Evolutionary conservation across 2,888 invertebrate species (phyloP), one percentile per base, ranked within the genome.

Genomic region (Eretmocerus hayati): DNA sequence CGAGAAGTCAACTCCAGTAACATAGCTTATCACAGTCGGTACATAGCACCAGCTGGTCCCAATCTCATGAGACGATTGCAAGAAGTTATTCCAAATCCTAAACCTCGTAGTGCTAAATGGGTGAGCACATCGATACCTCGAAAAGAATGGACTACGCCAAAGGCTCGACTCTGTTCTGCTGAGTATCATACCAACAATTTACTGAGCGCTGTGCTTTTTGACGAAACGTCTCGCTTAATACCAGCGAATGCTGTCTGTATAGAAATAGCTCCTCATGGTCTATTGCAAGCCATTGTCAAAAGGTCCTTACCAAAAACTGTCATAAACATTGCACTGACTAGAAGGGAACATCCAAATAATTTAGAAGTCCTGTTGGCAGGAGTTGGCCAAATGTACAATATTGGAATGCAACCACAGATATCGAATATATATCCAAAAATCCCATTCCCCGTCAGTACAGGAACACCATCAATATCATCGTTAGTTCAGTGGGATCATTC

Each of bases 231-330:
- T 6, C 78, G 78, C 15, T 78, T 86, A 37, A 84, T 94, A 58
- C 91, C 90, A 2, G 75, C 79, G 38, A n/a, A n/a, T n/a, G n/a
- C n/a, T n/a, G n/a, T n/a, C n/a, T n/a, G n/a, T n/a, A n/a, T n/a
- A n/a, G n/a, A n/a, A n/a, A n/a, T n/a, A n/a, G 91, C 92, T 0
- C 92, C 93, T 0, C 92, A 93, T 61, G 86, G 89, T 5, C 76
- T 93, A 1, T 78, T 93, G 36, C 91, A 92, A 65, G 87, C 90
- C 0, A 89, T 93, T 60, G 74, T 93, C 11, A 84, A 86, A 53
- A 77, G 89, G 37, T 86, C 89, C 0, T 71, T 92, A 36, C 76
- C 77, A 59, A 73, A 81, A 50, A 80, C 81, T 16, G 82, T 84
- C 57, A 75, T 80, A 23, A 87, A 87, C 64, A 75, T 90, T 40